A percentile compares a stretch with the other conserved stretches of the same genome.
phyloP scores from a whole-genome alignment of 2,113 vertebrate genomes.

The Misgurnus mizolepis region DNA sequence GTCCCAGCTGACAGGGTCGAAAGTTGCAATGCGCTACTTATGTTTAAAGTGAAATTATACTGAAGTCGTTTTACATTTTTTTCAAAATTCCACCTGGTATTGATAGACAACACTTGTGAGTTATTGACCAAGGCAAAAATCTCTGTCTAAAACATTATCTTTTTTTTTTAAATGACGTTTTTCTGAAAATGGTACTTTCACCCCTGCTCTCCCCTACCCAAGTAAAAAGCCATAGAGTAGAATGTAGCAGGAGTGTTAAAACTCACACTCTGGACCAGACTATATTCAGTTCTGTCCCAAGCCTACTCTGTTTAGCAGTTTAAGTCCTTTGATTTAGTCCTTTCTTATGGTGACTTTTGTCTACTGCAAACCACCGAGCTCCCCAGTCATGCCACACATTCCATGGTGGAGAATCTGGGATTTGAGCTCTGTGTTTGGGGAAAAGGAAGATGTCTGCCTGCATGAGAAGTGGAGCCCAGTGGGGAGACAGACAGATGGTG shows the following conservation, averaged over 20 bases:
- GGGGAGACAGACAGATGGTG: not conserved
- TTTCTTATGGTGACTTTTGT: constrained; percentile 2
- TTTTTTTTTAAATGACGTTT: too few relatives aligned
- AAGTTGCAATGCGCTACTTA: too few relatives aligned
- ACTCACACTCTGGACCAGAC: constrained; percentile 5
- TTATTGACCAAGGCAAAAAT: too few relatives aligned
- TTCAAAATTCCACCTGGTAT: too few relatives aligned
- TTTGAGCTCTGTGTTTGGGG: constrained; percentile 28
- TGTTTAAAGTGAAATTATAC: too few relatives aligned
- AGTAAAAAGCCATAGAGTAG: not conserved
- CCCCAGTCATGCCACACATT: not conserved
- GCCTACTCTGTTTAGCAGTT: constrained; percentile 8
- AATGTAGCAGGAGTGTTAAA: constrained; percentile 5
- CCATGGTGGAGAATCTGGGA: not conserved
- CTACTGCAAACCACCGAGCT: not conserved
- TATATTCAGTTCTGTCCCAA: constrained; percentile 20
- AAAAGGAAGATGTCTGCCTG: constrained; percentile 31
- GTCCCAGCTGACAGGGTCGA: too few relatives aligned
- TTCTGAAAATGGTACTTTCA: too few relatives aligned
- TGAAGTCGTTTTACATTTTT: too few relatives aligned
- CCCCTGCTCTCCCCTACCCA: not conserved
- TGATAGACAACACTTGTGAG: too few relatives aligned
- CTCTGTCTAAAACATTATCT: too few relatives aligned
- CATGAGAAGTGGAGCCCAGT: not conserved
- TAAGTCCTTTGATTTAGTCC: constrained; percentile 26